These are phyloP conservation scores for Cygnus atratus DNA, from an alignment of 2,113 vertebrate genomes.

Conservation along the genomic window DNA sequence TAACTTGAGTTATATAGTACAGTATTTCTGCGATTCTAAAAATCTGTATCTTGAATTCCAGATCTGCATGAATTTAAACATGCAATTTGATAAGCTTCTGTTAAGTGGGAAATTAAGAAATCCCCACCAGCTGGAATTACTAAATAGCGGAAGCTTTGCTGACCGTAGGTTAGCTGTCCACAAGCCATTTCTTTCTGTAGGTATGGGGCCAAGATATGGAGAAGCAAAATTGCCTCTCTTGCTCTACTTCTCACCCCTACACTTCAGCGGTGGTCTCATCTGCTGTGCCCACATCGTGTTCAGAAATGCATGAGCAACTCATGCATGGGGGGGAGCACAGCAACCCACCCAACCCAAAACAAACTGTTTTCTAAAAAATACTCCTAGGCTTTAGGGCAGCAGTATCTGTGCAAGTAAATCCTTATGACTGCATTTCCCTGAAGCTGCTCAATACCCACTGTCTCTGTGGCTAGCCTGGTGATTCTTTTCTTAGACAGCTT, in stretches of 20 bases:
- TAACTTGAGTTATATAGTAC: no score
- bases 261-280: not conserved
- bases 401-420: not conserved
- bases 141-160: constrained; percentile 41
- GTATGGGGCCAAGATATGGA: not conserved
- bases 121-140: constrained; percentile 7
- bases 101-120: constrained; percentile 19
- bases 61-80: constrained; percentile 6
- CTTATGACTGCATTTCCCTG: not conserved
- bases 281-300: not conserved
- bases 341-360: not conserved
- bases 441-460: not conserved
- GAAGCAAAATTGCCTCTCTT: not conserved
- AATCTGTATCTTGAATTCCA: not conserved
- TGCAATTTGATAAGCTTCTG: not conserved
- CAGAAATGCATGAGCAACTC: not conserved
- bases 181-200: constrained; percentile 25
- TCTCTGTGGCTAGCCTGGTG: not conserved
- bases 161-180: constrained; percentile 37
- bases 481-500: not conserved
- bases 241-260: not conserved
- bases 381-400: not conserved
- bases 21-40: not conserved
- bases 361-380: not conserved
- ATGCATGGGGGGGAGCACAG: no score